Percentiles rank a stretch among this genome's conserved stretches.
These are phyloP conservation scores for Lutraria lutraria DNA, from an alignment of 2,888 invertebrate species.

Conservation along the genomic window DNA sequence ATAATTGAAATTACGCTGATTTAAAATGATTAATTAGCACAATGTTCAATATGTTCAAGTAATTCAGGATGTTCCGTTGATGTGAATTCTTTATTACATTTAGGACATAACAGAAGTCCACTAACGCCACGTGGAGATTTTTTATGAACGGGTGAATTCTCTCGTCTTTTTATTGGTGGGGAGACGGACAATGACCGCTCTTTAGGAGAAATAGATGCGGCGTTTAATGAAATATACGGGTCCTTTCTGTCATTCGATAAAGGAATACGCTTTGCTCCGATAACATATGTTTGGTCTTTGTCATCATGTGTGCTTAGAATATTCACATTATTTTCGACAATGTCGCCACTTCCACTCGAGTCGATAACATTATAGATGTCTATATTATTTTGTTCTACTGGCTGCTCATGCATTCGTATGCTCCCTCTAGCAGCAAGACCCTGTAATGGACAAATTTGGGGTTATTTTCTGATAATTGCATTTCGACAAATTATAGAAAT, in stretches of 20 bases:
- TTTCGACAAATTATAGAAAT: too few species aligned
- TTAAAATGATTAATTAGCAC: slow-evolving; percentile 71
- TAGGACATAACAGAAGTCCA: slow-evolving; percentile 78
- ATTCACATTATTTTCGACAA: slow-evolving; percentile 21
- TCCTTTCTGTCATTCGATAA: slow-evolving; percentile 5
- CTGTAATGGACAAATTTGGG: slow-evolving; percentile 33
- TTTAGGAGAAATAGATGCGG: slow-evolving; percentile 56
- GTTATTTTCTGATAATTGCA: background rate
- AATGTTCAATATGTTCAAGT: slow-evolving; percentile 80
- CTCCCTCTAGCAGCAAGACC: slow-evolving; percentile 64
- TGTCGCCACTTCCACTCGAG: slow-evolving; percentile 18
- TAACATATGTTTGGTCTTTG: slow-evolving; percentile 37
- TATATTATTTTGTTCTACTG: slow-evolving; percentile 42
- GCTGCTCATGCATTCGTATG: background rate
- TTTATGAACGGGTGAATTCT: slow-evolving; percentile 19
- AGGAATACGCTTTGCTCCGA: background rate
- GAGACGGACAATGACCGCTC: slow-evolving; percentile 30
- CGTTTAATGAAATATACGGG: slow-evolving; percentile 51
- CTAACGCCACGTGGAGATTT: background rate
- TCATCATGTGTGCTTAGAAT: background rate
- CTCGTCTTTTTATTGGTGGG: slow-evolving; percentile 23
- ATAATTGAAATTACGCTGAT: background rate
- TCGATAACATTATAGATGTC: slow-evolving; percentile 69
- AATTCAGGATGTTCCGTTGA: slow-evolving; percentile 75
- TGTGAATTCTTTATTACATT: slow-evolving; percentile 78